Conservation (phyloP, 2,888 invertebrate genomes). For the Euspilapteryx auroguttella region DNA sequence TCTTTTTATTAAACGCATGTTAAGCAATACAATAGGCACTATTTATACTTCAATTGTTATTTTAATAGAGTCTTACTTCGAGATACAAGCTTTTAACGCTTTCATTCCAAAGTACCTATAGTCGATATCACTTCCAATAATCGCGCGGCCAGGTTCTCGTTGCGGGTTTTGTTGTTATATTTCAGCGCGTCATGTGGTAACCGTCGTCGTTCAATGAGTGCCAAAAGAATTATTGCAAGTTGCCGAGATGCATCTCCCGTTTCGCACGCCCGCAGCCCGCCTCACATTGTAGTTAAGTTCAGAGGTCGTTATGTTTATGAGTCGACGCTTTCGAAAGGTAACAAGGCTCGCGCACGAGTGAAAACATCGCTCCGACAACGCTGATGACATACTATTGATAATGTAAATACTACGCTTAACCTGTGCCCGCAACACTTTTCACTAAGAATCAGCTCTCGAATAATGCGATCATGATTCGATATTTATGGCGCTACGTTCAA, state of each 20-base stretch:
- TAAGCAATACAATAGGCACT: too few relatives aligned
- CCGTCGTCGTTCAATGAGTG: conserved; percentile 29
- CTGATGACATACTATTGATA: conserved; percentile 57
- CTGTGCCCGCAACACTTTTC: conserved; percentile 28
- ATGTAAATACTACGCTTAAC: conserved; percentile 45
- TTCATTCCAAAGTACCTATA: too few relatives aligned
- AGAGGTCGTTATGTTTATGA: conserved; percentile 57
- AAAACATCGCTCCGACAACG: conserved; percentile 35
- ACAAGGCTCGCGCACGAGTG: conserved; percentile 42
- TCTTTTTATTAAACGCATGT: too few relatives aligned
- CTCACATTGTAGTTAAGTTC: conserved; percentile 58
- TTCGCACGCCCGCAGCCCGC: conserved; percentile 38
- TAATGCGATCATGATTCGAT: conserved; percentile 15
- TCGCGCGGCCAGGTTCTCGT: too few relatives aligned
- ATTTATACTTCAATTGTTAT: too few relatives aligned
- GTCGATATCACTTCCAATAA: too few relatives aligned
- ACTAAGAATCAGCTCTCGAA: conserved; percentile 15
- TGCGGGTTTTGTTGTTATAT: too few relatives aligned
- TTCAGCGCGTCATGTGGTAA: conserved; percentile 28
- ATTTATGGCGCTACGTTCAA: conserved; percentile 11
- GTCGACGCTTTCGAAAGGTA: conserved; percentile 54
- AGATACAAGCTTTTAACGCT: too few relatives aligned
- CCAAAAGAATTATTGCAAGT: conserved; percentile 49
- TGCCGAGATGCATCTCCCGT: conserved; percentile 47
- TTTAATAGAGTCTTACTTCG: too few relatives aligned